A percentile compares a stretch with the other conserved stretches of the same genome.
Evolutionary conservation across 2,797 vertebrate genomes (phyloP).

Genomic region (Anguilla megastoma): DNA sequence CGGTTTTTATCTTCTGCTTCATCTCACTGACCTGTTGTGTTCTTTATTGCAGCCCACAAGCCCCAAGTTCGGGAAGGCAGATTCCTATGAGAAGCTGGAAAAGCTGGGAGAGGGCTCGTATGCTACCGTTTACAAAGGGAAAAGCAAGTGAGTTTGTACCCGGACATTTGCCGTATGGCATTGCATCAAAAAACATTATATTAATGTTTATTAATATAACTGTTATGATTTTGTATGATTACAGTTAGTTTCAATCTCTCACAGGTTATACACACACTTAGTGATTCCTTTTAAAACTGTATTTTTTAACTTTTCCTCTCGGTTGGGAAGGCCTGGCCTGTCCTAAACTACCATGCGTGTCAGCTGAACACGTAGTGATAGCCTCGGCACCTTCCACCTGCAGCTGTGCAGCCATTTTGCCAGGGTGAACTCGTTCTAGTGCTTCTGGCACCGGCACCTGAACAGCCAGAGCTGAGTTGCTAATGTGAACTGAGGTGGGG

Average conservation of each 20-base stretch:
- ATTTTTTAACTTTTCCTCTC: background rate
- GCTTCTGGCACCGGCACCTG: background rate
- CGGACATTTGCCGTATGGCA: background rate
- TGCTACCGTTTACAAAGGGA: conserved; percentile 97
- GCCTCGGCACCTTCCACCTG: too few species aligned
- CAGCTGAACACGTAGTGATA: background rate
- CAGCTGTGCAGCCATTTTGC: background rate
- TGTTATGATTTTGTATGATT: background rate
- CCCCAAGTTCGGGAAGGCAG: conserved; percentile 96
- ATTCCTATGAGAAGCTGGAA: conserved; percentile 97
- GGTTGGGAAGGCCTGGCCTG: too few species aligned
- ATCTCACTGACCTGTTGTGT: conserved; percentile 31
- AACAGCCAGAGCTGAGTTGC: background rate
- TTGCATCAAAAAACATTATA: background rate
- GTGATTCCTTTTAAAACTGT: background rate
- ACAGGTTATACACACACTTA: background rate
- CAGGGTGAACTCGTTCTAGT: background rate
- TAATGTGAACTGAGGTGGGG: background rate
- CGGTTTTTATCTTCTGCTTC: conserved; percentile 31
- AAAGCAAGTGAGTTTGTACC: conserved; percentile 90
- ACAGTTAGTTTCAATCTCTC: background rate
- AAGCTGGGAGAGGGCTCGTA: conserved; percentile 97
- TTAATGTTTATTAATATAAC: background rate
- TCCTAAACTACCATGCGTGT: background rate
- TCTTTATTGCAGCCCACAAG: conserved; percentile 85